Conservation (phyloP, 2,113 vertebrate genomes). For the Setophaga kirtlandii region DNA sequence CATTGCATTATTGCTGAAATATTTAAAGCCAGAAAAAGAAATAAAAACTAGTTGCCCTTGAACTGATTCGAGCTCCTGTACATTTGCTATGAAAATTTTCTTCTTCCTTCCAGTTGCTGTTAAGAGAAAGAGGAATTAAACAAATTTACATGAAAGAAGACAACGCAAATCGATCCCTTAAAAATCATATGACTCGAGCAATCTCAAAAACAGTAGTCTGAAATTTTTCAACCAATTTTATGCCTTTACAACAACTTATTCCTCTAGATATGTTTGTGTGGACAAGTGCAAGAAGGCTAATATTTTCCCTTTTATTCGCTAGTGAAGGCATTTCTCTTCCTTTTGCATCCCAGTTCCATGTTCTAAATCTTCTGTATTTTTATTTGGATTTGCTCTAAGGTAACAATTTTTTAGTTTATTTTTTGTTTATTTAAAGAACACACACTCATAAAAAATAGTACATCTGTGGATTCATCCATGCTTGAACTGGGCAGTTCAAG, state of each 20-base stretch:
- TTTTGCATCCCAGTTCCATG: background rate
- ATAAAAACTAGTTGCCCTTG: background rate
- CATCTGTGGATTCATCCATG: background rate
- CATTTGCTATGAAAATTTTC: background rate
- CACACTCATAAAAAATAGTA: background rate
- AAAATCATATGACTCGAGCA: background rate
- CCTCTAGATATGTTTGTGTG: background rate
- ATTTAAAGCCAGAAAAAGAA: slow-evolving; percentile 7
- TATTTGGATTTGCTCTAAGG: background rate
- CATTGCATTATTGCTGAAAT: slow-evolving; percentile 30
- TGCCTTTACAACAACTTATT: background rate
- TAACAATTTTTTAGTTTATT: background rate
- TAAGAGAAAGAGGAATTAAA: background rate
- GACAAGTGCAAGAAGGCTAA: background rate
- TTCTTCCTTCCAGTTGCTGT: background rate
- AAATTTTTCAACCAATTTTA: background rate
- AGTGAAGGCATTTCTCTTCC: background rate
- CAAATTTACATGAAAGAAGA: background rate
- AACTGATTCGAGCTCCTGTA: background rate
- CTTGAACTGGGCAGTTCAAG: background rate
- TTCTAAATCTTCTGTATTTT: background rate
- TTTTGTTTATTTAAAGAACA: background rate
- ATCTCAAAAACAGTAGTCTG: background rate
- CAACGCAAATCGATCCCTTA: background rate
- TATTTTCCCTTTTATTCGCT: background rate